A percentile compares a stretch with the other conserved stretches of the same genome.
Conservation (phyloP, 2,113 vertebrate genomes). For the Austrofundulus limnaeus region DNA sequence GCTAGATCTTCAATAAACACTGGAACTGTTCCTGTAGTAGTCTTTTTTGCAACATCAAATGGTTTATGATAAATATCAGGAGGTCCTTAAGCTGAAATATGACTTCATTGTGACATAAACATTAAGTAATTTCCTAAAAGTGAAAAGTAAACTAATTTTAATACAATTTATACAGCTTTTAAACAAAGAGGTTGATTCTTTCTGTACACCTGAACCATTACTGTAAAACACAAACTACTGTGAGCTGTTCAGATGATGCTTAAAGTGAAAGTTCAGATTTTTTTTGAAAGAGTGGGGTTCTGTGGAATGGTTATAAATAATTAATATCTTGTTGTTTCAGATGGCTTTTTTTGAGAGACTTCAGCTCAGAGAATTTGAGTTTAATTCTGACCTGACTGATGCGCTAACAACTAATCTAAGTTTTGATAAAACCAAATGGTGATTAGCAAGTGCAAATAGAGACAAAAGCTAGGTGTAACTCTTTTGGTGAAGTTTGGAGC, state of each 20-base stretch:
- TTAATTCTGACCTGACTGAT: too few species aligned
- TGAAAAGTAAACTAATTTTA: slow-evolving; percentile 56
- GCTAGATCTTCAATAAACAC: slow-evolving; percentile 1
- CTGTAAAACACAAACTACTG: slow-evolving; percentile 54
- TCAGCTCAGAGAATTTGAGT: too few species aligned
- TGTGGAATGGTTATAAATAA: too few species aligned
- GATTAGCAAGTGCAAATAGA: too few species aligned
- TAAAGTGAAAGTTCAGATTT: background rate
- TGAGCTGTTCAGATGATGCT: slow-evolving; percentile 44
- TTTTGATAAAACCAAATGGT: too few species aligned
- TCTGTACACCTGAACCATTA: slow-evolving; percentile 56
- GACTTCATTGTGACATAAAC: slow-evolving; percentile 19
- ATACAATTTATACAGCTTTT: slow-evolving; percentile 66
- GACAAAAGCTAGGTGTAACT: too few species aligned
- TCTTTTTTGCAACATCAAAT: slow-evolving; percentile 4
- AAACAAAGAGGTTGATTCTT: slow-evolving; percentile 44
- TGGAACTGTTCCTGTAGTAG: slow-evolving; percentile 5
- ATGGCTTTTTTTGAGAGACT: too few species aligned
- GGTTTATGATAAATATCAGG: slow-evolving; percentile 41
- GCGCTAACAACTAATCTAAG: too few species aligned
- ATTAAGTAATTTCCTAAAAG: slow-evolving; percentile 39
- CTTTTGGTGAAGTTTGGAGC: too few species aligned
- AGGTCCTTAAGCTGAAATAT: slow-evolving; percentile 32
- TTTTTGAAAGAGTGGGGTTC: too few species aligned
- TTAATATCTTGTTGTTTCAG: too few species aligned